Evolutionary conservation across 2,797 vertebrate species (phyloP), one percentile per base, ranked within the genome.

Genomic region (Hylomyscus alleni): DNA sequence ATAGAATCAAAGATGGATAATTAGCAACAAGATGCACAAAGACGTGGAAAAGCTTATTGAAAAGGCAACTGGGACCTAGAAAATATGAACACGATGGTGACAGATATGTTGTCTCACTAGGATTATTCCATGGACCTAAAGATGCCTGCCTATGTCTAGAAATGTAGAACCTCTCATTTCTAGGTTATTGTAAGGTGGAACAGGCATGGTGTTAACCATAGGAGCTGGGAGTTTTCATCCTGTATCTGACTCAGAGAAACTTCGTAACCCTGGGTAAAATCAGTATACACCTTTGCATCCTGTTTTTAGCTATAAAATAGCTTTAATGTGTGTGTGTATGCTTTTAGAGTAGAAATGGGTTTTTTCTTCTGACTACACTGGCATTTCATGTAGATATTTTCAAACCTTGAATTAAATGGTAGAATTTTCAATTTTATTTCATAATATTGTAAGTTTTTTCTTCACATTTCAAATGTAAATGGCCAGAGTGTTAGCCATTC

Each of bases 401-500:
- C 80, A 96, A 81, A 37, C 13, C 34, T 90, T 54, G 37, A 86
- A 44, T 52, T 56, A 0, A 3, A 80, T 62, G 47, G 62, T 65
- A 92, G 37, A 47, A 47, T 93, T 95, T 94, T 91, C 75, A 76
- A 17, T 80, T 81, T 54, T 90, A 65, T 89, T 3, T 78, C 67
- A 13, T 37, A 65, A 82, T 90, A 76, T 97, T 82, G 47, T 20
- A 85, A 24, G 22, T 54, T 91, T 69, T 52, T 87, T 2, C 13
- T 83, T 95, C 89, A 73, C 44, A 65, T 90, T 95, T 95, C 40
- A 94, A 96, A n/a, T n/a, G n/a, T n/a, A n/a, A n/a, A n/a, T n/a
- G n/a, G 34, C 4, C 50, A 72, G 72, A 89, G 11, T 76, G 11
- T 75, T 67, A 86, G 22, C 37, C 34, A 76, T 83, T 93, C 34